Conservation (phyloP, 2,888 invertebrate genomes). For the Linyphia triangularis region DNA sequence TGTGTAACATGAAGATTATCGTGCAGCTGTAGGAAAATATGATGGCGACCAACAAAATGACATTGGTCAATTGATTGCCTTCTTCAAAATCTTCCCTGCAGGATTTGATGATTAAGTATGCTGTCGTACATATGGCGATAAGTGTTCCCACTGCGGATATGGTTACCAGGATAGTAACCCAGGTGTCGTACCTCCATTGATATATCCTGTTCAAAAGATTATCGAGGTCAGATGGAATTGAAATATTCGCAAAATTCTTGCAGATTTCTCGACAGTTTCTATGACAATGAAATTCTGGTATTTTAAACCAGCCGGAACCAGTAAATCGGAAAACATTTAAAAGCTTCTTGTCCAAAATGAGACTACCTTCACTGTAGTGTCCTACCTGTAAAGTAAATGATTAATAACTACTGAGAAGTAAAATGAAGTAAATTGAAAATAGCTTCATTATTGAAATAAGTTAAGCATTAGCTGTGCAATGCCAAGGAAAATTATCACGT, state of each 20-base stretch:
- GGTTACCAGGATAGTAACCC: conserved; percentile 85
- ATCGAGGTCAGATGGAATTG: conserved; percentile 4
- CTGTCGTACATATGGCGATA: conserved; percentile 84
- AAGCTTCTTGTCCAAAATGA: conserved; percentile 54
- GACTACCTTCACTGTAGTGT: conserved; percentile 12
- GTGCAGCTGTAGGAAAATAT: conserved; percentile 80
- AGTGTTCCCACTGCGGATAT: conserved; percentile 85
- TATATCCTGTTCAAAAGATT: conserved; percentile 33
- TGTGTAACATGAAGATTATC: conserved; percentile 80
- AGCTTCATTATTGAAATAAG: too few species aligned
- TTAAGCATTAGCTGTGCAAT: too few species aligned
- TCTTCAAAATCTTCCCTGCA: conserved; percentile 85
- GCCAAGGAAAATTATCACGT: too few species aligned
- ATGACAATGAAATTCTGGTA: conserved; percentile 65
- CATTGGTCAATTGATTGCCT: conserved; percentile 82
- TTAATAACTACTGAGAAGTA: too few species aligned
- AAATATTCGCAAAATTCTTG: conserved; percentile 53
- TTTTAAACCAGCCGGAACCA: conserved; percentile 71
- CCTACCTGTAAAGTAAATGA: conserved; percentile 63
- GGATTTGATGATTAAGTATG: conserved; percentile 85
- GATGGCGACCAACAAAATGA: conserved; percentile 81
- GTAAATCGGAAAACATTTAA: conserved; percentile 64
- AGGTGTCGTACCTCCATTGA: conserved; percentile 79
- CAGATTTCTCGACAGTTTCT: conserved; percentile 49
- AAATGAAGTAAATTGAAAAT: too few species aligned